These are phyloP conservation scores for Tetramorium simillimum DNA, from an alignment of 1,140 invertebrate species.

Conservation along the genomic window DNA sequence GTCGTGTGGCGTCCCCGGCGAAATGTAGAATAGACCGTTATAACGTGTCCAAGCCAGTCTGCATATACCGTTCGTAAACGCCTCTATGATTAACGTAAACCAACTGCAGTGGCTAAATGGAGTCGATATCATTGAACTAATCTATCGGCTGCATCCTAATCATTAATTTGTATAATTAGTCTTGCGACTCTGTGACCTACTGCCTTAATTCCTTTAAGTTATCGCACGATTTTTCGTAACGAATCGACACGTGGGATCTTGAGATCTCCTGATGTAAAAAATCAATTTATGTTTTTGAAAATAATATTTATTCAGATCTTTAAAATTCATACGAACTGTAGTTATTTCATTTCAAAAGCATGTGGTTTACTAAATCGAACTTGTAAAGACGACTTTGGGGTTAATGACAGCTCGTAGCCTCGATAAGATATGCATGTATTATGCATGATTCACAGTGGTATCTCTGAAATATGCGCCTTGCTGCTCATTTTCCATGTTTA, in stretches of 20 bases:
- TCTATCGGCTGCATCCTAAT: not conserved
- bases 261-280: too few relatives aligned
- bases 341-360: too few relatives aligned
- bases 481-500: not conserved
- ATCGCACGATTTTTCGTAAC: too few relatives aligned
- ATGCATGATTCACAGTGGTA: not conserved
- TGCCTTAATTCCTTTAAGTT: not conserved
- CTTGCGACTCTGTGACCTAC: not conserved
- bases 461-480: not conserved
- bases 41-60: conserved; percentile 21
- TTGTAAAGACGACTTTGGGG: too few relatives aligned
- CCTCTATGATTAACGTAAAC: conserved; percentile 54
- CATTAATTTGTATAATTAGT: not conserved
- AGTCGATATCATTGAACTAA: conserved; percentile 4
- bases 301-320: too few relatives aligned
- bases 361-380: too few relatives aligned
- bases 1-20: not conserved
- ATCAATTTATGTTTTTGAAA: too few relatives aligned
- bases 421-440: not conserved
- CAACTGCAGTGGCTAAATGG: not conserved
- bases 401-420: not conserved
- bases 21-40: conserved; percentile 74
- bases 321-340: too few relatives aligned
- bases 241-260: too few relatives aligned
- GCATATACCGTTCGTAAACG: conserved; percentile 60